Conservation (phyloP, 2,888 invertebrate genomes). For the Leucoptera coffeella region DNA sequence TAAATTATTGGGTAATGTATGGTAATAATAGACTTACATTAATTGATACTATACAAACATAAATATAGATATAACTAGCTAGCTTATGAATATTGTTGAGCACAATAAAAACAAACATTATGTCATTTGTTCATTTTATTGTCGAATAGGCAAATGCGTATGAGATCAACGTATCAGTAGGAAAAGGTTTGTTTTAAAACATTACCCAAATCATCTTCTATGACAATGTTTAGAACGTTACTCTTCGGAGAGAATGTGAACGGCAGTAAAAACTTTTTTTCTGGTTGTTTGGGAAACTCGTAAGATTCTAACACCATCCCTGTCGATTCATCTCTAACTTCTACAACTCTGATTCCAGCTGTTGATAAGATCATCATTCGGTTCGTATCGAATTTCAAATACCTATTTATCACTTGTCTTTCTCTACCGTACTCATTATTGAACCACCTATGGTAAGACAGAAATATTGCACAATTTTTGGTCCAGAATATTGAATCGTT, state of each 20-base stretch:
- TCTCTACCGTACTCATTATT: slow-evolving; percentile 49
- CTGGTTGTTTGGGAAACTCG: slow-evolving; percentile 56
- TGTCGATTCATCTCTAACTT: slow-evolving; percentile 55
- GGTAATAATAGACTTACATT: too few species aligned
- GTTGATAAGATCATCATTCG: slow-evolving; percentile 58
- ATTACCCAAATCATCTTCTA: slow-evolving; percentile 63
- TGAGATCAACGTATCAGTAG: slow-evolving; percentile 16
- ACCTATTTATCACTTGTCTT: slow-evolving; percentile 45
- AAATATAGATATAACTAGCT: too few species aligned
- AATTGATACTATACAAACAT: too few species aligned
- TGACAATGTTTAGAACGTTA: slow-evolving; percentile 52
- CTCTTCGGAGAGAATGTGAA: slow-evolving; percentile 42
- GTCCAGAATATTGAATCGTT: slow-evolving; percentile 57
- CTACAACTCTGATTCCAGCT: slow-evolving; percentile 59
- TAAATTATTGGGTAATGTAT: too few species aligned
- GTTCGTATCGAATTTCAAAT: slow-evolving; percentile 46
- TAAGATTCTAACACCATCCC: slow-evolving; percentile 59
- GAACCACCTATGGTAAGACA: slow-evolving; percentile 60
- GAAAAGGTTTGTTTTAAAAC: slow-evolving; percentile 60
- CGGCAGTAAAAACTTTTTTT: slow-evolving; percentile 52
- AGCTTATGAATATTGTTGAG: background rate
- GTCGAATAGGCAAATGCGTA: slow-evolving; percentile 21
- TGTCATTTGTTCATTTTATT: slow-evolving; percentile 18
- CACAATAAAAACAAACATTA: background rate
- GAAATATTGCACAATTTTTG: slow-evolving; percentile 58